phyloP scores from a whole-genome alignment of 2,888 invertebrate species.

The Monochamus alternatus region DNA sequence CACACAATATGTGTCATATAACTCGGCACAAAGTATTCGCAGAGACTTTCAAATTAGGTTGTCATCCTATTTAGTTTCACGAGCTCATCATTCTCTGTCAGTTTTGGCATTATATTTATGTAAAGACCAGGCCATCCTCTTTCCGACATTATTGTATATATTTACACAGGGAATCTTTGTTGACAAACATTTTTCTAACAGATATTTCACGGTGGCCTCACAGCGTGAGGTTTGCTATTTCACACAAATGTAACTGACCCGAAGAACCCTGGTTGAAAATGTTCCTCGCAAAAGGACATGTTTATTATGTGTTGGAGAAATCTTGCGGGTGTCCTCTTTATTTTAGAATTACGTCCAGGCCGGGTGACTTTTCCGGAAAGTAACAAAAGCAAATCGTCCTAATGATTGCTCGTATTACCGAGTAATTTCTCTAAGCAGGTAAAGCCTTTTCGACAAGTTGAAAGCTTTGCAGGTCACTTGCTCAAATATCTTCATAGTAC shows the following conservation, averaged over 20 bases:
- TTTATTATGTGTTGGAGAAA: constrained; percentile 57
- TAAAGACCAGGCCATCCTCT: constrained; percentile 51
- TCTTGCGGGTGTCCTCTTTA: constrained; percentile 57
- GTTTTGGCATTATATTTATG: constrained; percentile 64
- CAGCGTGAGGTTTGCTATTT: constrained; percentile 65
- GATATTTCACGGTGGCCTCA: constrained; percentile 70
- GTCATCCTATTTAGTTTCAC: constrained; percentile 66
- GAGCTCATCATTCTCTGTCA: constrained; percentile 68
- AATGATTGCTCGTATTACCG: constrained; percentile 43
- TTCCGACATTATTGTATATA: constrained; percentile 65
- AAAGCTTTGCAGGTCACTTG: too few species aligned
- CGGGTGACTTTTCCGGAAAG: not conserved
- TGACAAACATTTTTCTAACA: constrained; percentile 70
- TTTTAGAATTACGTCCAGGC: not conserved
- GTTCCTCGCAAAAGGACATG: constrained; percentile 51
- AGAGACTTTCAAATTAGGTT: constrained; percentile 66
- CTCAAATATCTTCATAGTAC: too few species aligned
- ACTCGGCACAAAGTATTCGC: constrained; percentile 1
- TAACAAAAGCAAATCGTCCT: constrained; percentile 47
- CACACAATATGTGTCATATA: not conserved
- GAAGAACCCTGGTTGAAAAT: constrained; percentile 50
- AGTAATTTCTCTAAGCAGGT: constrained; percentile 37
- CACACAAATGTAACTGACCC: constrained; percentile 67
- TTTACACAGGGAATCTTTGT: constrained; percentile 70
- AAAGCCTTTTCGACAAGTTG: not conserved